Base-by-base conservation (phyloP, 2,797 vertebrate species). In the Hyperoplus lanceolatus region DNA sequence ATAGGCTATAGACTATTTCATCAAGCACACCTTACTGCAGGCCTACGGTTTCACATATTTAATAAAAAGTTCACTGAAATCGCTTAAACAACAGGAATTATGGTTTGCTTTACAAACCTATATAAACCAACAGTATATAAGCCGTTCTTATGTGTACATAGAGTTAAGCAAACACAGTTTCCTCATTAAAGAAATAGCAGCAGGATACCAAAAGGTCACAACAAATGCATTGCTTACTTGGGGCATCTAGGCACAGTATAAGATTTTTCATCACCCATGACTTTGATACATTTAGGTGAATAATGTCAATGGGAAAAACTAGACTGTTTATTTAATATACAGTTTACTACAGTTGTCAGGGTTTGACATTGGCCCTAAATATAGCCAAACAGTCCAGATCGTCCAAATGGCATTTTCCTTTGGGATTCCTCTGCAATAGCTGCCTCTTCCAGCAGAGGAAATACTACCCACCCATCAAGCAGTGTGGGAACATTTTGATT, bases 381-480 rank as follows among this genome's bases (percentile, higher is more conserved):
- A 21, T 21, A 21, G 21, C 12, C 5, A 61, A 4, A 50, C 1
- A 39, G 55, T 8, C 16, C 51, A 69, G 78, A 61, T 63, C 68
- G 55, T 53, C 16, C 38, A 7, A 82, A 59, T 54, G 60, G 39
- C 0, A 1, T 60, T 55, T 80, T 86, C 7, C 45, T 77, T 42
- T 21, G 29, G 0, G 77, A 68, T 1, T 70, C 75, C 1, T 74
- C 78, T 50, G 4, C 9, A 50, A 55, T 1, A 38, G 70, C 39
- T 9, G 36, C 3, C 4, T 55, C 45, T 18, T 66, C 58, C n/a
- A 48, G 61, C 9, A 56, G 45, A 53, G 38, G 45, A 55, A 51
- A 39, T 42, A 71, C 54, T 0, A 6, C 1, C 78, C 53, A 83
- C 2, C 65, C 2, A 2, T 79, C 63, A 58, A 62, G 5, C 10